Base-by-base conservation (phyloP, 2,113 vertebrate genomes). In the Prolemur simus region DNA sequence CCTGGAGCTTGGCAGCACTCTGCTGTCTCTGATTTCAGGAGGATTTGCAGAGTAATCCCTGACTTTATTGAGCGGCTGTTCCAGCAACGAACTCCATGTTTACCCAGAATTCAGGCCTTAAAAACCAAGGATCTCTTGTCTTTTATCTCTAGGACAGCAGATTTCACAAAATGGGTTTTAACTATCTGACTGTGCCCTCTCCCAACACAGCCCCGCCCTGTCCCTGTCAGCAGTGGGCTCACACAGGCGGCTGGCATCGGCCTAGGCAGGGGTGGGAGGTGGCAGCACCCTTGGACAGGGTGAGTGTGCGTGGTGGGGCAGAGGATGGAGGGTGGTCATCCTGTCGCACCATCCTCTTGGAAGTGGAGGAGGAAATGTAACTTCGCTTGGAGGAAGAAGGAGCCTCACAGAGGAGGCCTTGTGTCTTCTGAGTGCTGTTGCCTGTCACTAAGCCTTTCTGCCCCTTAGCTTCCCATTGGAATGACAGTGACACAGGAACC, bases 21-120 rank as follows among this genome's bases (percentile, higher is more conserved):
- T 54, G 86, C 23, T 58, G 63, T 63, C 94, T 98, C 93, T 68
- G 86, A 89, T 89, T 98, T 97, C 83, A 92, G 94, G 91, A 97
- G 96, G 97, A 97, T 98, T 97, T 98, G 95, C 96, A 85, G 96
- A 96, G 91, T 97, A 98, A 98, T 98, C 97, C 96, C 84, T 71
- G 94, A 73, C 96, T 98, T 98, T 96, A 87, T 96, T 90, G 96
- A 98, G 97, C 68, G 92, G 96, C 98, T 98, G 96, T 98, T 98
- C 87, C 42, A n/a, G 66, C 96, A 96, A 63, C 2, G 23, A 93
- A 5, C 93, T 97, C 49, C 54, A 83, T 94, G 54, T 96, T 95
- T 69, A 96, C 92, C 56, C 89, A 89, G 93, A 96, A 95, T 87
- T 97, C 81, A 25, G 80, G 64, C 95, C 97, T 97, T 96, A 93